A percentile compares a stretch with the other conserved stretches of the same genome.
These are phyloP conservation scores for Chaenocephalus aceratus DNA, from an alignment of 2,113 vertebrate species.

Conservation along the genomic window DNA sequence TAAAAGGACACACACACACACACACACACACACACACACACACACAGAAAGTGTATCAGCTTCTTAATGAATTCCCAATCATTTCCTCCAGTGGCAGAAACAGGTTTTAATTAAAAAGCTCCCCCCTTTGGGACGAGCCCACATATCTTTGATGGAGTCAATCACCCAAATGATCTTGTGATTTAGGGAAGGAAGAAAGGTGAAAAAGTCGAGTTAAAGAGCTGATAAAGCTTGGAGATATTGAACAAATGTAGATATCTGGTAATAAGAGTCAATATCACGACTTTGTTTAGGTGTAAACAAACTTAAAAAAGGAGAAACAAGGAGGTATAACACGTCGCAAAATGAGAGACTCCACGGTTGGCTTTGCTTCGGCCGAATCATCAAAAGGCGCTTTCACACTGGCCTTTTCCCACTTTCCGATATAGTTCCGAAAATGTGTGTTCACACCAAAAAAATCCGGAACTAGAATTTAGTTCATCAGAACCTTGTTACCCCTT, in stretches of 20 bases:
- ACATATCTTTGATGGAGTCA: constrained; percentile 71
- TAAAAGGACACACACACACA: neutral
- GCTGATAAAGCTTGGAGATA: neutral
- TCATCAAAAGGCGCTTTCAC: no score
- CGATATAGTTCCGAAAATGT: no score
- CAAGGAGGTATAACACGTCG: no score
- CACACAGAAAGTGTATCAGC: constrained; percentile 27
- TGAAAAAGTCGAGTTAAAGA: constrained; percentile 9
- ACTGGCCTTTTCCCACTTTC: no score
- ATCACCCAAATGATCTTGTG: constrained; percentile 67
- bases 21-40: neutral
- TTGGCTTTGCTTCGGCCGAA: constrained; percentile 26
- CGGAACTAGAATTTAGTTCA: no score
- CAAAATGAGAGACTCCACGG: no score
- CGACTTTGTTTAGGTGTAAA: constrained; percentile 2
- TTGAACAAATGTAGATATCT: constrained; percentile 6
- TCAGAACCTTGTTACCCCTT: no score
- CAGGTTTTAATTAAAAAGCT: constrained; percentile 74
- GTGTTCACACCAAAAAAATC: no score
- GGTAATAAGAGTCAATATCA: neutral
- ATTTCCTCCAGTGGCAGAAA: constrained; percentile 65
- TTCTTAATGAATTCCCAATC: constrained; percentile 69
- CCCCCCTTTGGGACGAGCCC: constrained; percentile 64
- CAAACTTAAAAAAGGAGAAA: neutral
- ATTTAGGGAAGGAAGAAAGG: constrained; percentile 42